Conservation (phyloP, 2,797 vertebrate genomes). For the Gambelia wislizenii region DNA sequence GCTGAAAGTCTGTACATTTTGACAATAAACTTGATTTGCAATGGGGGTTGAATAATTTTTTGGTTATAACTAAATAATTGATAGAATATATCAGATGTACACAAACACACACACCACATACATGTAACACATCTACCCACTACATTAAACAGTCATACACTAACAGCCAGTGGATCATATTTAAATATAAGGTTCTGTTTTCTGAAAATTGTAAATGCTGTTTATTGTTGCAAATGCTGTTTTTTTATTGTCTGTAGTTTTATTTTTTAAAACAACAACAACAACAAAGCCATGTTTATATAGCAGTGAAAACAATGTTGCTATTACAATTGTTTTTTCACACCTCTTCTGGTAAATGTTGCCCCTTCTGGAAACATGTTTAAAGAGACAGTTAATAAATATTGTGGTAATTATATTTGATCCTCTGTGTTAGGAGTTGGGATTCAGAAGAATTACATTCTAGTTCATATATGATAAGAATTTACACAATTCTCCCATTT, state of each 20-base stretch:
- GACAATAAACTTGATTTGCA: too few relatives aligned
- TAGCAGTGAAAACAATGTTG: not conserved
- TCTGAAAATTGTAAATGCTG: not conserved
- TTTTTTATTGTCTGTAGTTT: not conserved
- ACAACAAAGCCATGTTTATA: not conserved
- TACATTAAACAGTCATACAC: not conserved
- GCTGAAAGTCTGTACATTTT: too few relatives aligned
- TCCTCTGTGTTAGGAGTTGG: too few relatives aligned
- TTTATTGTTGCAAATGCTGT: not conserved
- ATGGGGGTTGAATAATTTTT: too few relatives aligned
- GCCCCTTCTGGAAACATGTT: not conserved
- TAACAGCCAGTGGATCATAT: not conserved
- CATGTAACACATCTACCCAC: not conserved
- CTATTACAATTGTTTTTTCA: not conserved
- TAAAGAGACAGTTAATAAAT: too few relatives aligned
- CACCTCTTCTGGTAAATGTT: not conserved
- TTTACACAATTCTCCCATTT: too few relatives aligned
- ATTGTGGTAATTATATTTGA: too few relatives aligned
- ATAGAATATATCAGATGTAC: not conserved
- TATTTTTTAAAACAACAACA: not conserved
- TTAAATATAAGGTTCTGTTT: not conserved
- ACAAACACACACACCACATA: not conserved
- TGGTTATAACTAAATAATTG: too few relatives aligned
- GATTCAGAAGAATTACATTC: too few relatives aligned
- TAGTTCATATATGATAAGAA: too few relatives aligned